Base-by-base conservation (phyloP, 2,888 invertebrate species). In the Sinotaia quadrata region DNA sequence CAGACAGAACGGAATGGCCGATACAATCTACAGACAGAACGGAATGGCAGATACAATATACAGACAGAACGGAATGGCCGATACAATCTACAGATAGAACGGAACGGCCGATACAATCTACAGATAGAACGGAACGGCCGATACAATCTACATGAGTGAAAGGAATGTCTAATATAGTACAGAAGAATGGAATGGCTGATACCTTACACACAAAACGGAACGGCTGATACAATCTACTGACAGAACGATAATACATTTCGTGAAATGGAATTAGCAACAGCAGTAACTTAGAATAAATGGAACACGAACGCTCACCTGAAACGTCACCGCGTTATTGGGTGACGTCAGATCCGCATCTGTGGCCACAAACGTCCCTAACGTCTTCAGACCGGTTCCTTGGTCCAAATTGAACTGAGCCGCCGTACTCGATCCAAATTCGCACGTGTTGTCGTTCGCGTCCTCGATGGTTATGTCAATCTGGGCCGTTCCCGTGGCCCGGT, bases 381-480 rank as follows among this genome's bases (percentile, higher is more conserved):
- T 59, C 18, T 31, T 47, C 47, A 41, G 18, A 56, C 1, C 12
- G 12, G 1, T 21, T 21, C 41, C 2, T 41, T 2, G 2, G 2
- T 41, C 41, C 41, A 41, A n/a, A n/a, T 41, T 41, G 15, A 41
- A 18, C 2, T 12, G n/a, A 18, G 41, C 41, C 34, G n/a, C n/a
- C n/a, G n/a, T n/a, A n/a, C n/a, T n/a, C n/a, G n/a, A n/a, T n/a
- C 59, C 63, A 8, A 70, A 70, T 3, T 60, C 27, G 15, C 70
- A 69, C 21, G 60, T 63, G 49, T 73, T 73, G 66, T 73, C 73
- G 51, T 73, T 73, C 41, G 68, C 41, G 49, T 73, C 73, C 12
- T 60, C 44, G 29, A 73, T 58, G 34, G 60, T 60, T 27, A 73
- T 52, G 10, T 56, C 56, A 29, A 73, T 68, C 37, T 68, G 65